Percentiles rank a stretch among this genome's conserved stretches.
Evolutionary conservation across 2,888 invertebrate genomes (phyloP).

Genomic region (Cantharis rustica): DNA sequence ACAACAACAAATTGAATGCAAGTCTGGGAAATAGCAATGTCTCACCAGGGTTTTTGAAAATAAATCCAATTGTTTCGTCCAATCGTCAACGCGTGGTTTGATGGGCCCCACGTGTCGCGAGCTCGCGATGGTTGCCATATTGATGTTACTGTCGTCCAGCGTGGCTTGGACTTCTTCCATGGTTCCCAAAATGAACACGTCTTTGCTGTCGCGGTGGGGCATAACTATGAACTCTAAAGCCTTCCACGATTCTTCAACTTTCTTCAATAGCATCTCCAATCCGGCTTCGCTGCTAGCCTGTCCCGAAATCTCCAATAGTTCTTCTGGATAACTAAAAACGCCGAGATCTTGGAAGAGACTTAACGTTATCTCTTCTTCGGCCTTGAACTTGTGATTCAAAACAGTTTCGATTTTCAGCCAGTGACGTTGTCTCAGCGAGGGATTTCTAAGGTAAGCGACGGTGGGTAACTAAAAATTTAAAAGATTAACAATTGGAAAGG

Average conservation of each 20-base stretch:
- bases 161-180: slow-evolving; percentile 82
- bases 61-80: slow-evolving; percentile 76
- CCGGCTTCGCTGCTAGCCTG: slow-evolving; percentile 89
- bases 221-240: slow-evolving; percentile 76
- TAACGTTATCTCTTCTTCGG: slow-evolving; percentile 70
- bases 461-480: slow-evolving; percentile 66
- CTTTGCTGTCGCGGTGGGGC: slow-evolving; percentile 80
- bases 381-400: slow-evolving; percentile 73
- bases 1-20: background rate
- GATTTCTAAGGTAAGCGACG: slow-evolving; percentile 80
- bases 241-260: slow-evolving; percentile 86
- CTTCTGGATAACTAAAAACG: slow-evolving; percentile 75
- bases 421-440: slow-evolving; percentile 76
- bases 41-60: slow-evolving; percentile 80
- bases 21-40: background rate
- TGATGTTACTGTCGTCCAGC: slow-evolving; percentile 85
- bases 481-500: slow-evolving; percentile 26
- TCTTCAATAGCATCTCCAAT: slow-evolving; percentile 78
- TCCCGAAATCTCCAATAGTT: slow-evolving; percentile 82
- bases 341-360: slow-evolving; percentile 70
- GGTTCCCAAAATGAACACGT: slow-evolving; percentile 82
- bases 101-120: slow-evolving; percentile 87
- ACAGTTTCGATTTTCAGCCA: slow-evolving; percentile 82
- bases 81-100: slow-evolving; percentile 79
- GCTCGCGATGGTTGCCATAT: slow-evolving; percentile 83